A percentile compares a stretch with the other conserved stretches of the same genome.
Evolutionary conservation across 2,113 vertebrate species (phyloP).

Genomic region (Dipodomys merriami): DNA sequence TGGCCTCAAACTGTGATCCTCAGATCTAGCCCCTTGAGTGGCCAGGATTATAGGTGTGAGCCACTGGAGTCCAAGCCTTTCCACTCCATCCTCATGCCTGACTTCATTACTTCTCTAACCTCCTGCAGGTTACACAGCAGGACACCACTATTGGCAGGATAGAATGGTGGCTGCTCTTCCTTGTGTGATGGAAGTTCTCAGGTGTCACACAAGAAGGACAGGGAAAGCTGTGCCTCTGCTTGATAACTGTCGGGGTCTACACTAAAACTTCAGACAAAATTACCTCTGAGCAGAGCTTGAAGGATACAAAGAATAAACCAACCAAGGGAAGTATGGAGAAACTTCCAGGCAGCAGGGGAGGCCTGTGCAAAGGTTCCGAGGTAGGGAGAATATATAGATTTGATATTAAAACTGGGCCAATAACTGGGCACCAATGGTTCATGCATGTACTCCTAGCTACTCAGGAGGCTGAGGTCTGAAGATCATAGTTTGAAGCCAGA

Average conservation of each 20-base stretch:
- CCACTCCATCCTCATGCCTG: not conserved
- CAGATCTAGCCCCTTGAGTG: no score
- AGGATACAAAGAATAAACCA: not conserved
- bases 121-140: rapidly evolving
- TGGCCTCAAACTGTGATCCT: no score
- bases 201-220: no score
- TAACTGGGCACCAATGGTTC: not conserved
- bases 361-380: not conserved
- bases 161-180: rapidly evolving
- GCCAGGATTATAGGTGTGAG: no score
- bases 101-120: no score
- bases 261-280: not conserved
- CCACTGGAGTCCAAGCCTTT: no score
- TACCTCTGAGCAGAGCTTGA: not conserved
- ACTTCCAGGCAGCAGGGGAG: not conserved
- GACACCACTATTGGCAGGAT: rapidly evolving
- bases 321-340: not conserved
- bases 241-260: no score
- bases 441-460: no score
- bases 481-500: no score
- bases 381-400: not conserved
- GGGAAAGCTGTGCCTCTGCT: rapidly evolving
- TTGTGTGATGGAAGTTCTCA: not conserved
- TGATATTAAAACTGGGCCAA: not conserved
- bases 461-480: no score